phyloP scores from a whole-genome alignment of 2,113 vertebrate species.

The Barnardius zonarius region DNA sequence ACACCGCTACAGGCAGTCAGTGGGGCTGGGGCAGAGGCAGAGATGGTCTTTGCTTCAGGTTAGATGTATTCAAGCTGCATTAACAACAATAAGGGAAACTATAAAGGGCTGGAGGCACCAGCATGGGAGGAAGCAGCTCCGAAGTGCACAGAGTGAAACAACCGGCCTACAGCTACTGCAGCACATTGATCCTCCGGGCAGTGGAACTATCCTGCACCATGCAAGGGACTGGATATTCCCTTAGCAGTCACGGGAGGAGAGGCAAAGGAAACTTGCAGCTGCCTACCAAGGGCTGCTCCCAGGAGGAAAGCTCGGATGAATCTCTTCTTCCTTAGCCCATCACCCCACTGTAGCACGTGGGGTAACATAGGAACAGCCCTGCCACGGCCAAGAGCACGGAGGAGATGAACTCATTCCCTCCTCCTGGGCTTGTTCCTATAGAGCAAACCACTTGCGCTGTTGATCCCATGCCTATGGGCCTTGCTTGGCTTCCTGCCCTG shows the following conservation, averaged over 20 bases:
- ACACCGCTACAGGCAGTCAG: accelerated
- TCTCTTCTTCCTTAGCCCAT: conserved; percentile 33
- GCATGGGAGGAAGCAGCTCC: not conserved
- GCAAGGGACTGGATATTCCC: not conserved
- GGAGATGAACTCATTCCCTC: conserved; percentile 11
- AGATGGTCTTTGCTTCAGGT: not conserved
- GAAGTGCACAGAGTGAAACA: not conserved
- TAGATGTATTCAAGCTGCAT: not conserved
- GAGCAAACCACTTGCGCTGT: not conserved
- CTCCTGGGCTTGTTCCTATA: not conserved
- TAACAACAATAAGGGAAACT: not conserved
- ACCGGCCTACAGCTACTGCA: not conserved
- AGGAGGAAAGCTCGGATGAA: not conserved
- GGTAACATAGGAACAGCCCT: not conserved
- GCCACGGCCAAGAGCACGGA: not conserved
- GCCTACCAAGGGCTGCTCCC: not conserved
- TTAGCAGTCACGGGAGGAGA: not conserved
- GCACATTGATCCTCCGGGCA: not conserved
- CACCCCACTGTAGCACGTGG: not conserved
- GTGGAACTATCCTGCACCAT: not conserved
- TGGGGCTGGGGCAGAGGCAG: not conserved
- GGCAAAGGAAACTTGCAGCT: conserved; percentile 2
- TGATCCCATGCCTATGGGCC: not conserved
- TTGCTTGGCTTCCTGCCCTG: not conserved
- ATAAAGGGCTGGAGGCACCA: not conserved